Evolutionary conservation across 2,888 invertebrate genomes (phyloP), one percentile per base, ranked within the genome.

Genomic region (Chrysina gloriosa): DNA sequence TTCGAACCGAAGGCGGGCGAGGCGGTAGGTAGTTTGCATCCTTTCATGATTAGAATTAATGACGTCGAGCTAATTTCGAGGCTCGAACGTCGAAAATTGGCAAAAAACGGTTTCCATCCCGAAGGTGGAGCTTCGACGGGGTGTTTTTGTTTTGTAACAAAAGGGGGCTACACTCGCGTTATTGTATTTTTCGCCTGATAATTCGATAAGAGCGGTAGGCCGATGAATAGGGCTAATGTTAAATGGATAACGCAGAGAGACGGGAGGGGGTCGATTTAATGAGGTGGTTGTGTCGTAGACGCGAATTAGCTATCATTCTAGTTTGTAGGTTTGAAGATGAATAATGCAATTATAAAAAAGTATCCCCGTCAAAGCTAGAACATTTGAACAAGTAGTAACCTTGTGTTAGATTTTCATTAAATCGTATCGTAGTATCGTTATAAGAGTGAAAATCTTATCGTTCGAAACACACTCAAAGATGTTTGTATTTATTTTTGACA

Each of bases 1-100:
- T 54, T 54, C 31, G 34, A 31, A 31, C 19, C 19, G 9, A 45
- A 45, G 19, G 45, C 21, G 45, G 45, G 45, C 31, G 45, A 3
- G 7, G 45, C 45, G 45, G 16, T 45, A 21, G 9, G 45, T 45
- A 45, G 21, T 45, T 45, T 45, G 45, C 58, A 61, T 61, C 58
- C 42, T 27, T 61, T 29, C 58, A 42, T 61, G 58, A 61, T 61
- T 61, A 61, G 58, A 61, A 61, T 61, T 61, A 61, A 61, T 61
- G 58, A 42, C 42, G 27, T 27, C 42, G 25, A 36, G 42, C 42
- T 61, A 61, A 61, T 61, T 61, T 61, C 34, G 42, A 45, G 58
- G 42, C 27, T 61, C 58, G 42, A 42, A 42, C 42, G 58, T 52
- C 25, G 58, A 61, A 61, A 61, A 61, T 61, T 29, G 42, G 58